Evolutionary conservation across 2,888 invertebrate species (phyloP).

Genomic region (Lysandra coridon): DNA sequence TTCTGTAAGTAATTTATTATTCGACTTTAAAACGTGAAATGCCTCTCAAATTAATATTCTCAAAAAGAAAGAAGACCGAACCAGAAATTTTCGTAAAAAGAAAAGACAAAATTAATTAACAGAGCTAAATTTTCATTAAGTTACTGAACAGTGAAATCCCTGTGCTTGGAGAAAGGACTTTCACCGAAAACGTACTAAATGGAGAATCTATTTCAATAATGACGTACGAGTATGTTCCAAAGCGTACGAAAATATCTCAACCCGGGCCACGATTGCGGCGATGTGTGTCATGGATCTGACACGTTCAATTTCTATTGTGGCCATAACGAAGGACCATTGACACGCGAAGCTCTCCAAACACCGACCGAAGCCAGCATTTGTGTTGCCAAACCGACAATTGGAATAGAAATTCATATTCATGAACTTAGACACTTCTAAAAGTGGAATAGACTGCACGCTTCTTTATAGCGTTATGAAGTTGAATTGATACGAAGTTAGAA

Average conservation of each 20-base stretch:
- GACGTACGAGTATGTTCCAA: not conserved
- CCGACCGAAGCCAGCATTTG: constrained; percentile 13
- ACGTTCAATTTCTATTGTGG: constrained; percentile 31
- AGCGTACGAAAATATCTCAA: constrained; percentile 15
- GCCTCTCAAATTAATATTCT: not conserved
- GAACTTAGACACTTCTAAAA: constrained; percentile 6
- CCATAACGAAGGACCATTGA: constrained; percentile 30
- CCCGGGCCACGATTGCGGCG: constrained; percentile 1
- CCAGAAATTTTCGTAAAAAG: not conserved
- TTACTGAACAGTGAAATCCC: not conserved
- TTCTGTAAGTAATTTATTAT: not conserved
- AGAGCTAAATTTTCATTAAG: not conserved
- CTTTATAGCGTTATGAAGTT: not conserved
- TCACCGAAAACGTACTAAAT: not conserved
- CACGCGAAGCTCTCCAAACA: constrained; percentile 28
- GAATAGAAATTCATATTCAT: constrained; percentile 32
- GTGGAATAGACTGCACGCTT: not conserved
- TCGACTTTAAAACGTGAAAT: not conserved
- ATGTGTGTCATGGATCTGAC: constrained; percentile 8
- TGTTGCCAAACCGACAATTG: constrained; percentile 32
- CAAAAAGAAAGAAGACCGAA: not conserved
- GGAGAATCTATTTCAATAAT: constrained; percentile 2
- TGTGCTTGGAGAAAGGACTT: not conserved
- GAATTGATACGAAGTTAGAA: not conserved
- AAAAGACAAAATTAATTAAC: not conserved